Base-by-base conservation (phyloP, 2,113 vertebrate genomes). In the Hylia prasina region DNA sequence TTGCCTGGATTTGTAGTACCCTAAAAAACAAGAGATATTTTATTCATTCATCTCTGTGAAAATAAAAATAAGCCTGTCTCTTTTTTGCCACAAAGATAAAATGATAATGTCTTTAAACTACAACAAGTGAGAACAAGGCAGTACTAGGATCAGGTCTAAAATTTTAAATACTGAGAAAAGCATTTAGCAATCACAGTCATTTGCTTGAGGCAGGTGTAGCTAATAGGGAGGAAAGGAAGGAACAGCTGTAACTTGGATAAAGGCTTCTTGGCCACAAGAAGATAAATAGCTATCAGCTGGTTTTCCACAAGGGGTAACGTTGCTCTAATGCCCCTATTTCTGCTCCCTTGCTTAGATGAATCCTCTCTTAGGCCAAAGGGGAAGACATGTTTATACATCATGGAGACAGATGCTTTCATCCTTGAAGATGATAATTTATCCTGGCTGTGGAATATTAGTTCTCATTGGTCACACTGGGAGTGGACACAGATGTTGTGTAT, bases 241-340 rank as follows among this genome's bases (percentile, higher is more conserved):
- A 98, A 97, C 98, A 98, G 97, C 98, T 98, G 98, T 95, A 97
- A 95, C 72, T 95, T 97, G 91, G 95, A 97, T 96, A 96, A 97
- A 97, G 97, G 93, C 97, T 98, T 96, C 97, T 97, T 69, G 96
- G 97, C 94, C 96, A 94, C 95, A 98, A 47, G 81, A 98, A 98
- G 98, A 99, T 97, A 98, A 99, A 99, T 98, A 97, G 96, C 94
- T 90, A 98, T 97, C 99, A 99, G 98, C 98, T 99, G 99, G 94
- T 97, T 98, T 98, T 95, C 94, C 95, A 97, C 96, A 97, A 98
- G 94, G 92, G 96, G 91, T 90, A 96, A 93, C 78, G 94, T 93
- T 97, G 96, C 97, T 93, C 66, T 90, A 95, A 97, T 97, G 91
- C 94, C 81, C 95, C 93, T 86, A 44, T 92, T 96, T 96, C 87